Percentiles rank a stretch among this genome's conserved stretches.
Evolutionary conservation across 2,113 vertebrate species (phyloP).

Genomic region (Nothocercus julius): DNA sequence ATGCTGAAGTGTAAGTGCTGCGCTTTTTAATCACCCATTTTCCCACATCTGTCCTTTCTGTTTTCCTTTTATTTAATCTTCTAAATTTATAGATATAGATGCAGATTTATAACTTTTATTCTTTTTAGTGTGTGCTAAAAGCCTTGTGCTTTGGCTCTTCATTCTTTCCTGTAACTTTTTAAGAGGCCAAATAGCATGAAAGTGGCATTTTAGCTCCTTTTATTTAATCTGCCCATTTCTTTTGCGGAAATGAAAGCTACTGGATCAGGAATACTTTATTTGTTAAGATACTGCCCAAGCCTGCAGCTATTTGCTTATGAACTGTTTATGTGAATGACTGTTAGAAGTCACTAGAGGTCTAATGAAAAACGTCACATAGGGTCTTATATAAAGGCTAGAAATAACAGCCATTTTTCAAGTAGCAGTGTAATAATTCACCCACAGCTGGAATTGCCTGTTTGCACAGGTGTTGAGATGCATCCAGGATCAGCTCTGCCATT

Average conservation of each 20-base stretch:
- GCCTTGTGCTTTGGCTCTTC: background rate
- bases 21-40: background rate
- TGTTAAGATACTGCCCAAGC: constrained; percentile 17
- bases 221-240: background rate
- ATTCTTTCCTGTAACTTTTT: background rate
- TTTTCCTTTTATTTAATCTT: background rate
- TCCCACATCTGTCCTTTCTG: background rate
- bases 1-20: background rate
- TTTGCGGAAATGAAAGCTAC: constrained; percentile 7
- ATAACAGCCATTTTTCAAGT: background rate
- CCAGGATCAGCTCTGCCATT: accelerated
- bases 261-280: background rate
- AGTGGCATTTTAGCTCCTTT: background rate
- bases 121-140: background rate
- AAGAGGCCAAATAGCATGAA: background rate
- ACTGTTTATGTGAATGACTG: background rate
- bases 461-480: background rate
- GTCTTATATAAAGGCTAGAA: background rate
- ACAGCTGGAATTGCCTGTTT: background rate
- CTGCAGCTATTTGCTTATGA: constrained; percentile 24
- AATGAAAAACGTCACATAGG: background rate
- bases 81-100: background rate
- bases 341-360: constrained; percentile 24
- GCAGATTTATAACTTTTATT: background rate
- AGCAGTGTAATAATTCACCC: background rate